Evolutionary conservation across 1,140 invertebrate genomes (phyloP).

Genomic region (Zaprionus taronus): DNA sequence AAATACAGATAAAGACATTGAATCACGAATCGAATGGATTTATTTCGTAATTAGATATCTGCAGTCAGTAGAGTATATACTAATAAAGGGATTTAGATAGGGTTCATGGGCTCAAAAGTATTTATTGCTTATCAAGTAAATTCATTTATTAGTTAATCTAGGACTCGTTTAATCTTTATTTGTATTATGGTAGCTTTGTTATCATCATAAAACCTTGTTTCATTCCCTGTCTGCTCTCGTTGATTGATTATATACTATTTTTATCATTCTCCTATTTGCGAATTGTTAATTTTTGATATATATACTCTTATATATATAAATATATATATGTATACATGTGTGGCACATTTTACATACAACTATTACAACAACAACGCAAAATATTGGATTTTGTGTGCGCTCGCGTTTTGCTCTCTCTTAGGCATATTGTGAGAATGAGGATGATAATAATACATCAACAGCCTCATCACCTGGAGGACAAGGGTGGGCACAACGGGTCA

Average conservation of each 20-base stretch:
- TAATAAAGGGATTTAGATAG: not conserved
- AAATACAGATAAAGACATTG: not conserved
- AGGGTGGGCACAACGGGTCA: constrained; percentile 88
- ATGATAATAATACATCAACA: constrained; percentile 83
- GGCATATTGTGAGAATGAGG: constrained; percentile 84
- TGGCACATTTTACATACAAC: constrained; percentile 53
- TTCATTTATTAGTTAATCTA: not conserved
- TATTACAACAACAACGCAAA: constrained; percentile 59
- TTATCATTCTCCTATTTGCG: constrained; percentile 18
- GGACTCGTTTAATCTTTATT: not conserved
- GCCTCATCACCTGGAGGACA: constrained; percentile 86
- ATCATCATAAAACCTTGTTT: constrained; percentile 11
- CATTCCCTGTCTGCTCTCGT: constrained; percentile 34
- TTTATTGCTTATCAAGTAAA: not conserved
- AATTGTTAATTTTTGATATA: constrained; percentile 35
- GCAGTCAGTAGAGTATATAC: not conserved
- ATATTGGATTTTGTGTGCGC: constrained; percentile 76
- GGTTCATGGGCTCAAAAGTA: not conserved
- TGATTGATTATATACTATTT: constrained; percentile 21
- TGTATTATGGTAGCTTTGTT: not conserved
- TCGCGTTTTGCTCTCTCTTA: constrained; percentile 77
- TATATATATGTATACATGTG: constrained; percentile 47
- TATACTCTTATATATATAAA: constrained; percentile 24
- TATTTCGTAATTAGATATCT: not conserved
- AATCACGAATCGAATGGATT: not conserved